These are phyloP conservation scores for Chroicocephalus ridibundus DNA, from an alignment of 2,113 vertebrate genomes.

Conservation along the genomic window DNA sequence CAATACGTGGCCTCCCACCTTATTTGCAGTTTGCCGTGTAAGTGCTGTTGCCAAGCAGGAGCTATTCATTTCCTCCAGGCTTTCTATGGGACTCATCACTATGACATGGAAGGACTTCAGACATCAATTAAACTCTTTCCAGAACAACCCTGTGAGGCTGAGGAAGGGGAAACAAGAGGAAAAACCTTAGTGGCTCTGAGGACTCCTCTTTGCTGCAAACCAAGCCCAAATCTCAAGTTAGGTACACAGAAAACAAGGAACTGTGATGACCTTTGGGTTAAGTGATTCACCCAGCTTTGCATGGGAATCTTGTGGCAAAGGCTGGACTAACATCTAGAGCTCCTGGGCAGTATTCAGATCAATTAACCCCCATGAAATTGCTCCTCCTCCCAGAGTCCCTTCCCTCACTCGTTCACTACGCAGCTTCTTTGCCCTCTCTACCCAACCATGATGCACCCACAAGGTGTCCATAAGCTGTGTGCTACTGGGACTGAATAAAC, in stretches of 20 bases:
- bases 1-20: background rate
- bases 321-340: background rate
- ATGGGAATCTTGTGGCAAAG: background rate
- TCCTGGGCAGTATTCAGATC: background rate
- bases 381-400: background rate
- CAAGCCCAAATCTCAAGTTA: background rate
- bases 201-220: background rate
- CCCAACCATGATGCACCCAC: background rate
- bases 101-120: background rate
- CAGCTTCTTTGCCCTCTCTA: background rate
- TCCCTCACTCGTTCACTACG: background rate
- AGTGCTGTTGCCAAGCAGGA: background rate
- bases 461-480: background rate
- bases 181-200: background rate
- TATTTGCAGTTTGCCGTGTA: constrained; percentile 18
- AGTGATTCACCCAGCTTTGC: background rate
- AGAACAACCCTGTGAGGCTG: background rate
- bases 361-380: background rate
- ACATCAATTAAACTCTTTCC: background rate
- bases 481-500: background rate
- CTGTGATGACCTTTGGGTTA: background rate
- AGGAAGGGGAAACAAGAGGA: background rate
- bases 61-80: background rate
- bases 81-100: background rate
- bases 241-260: background rate